A percentile compares a stretch with the other conserved stretches of the same genome.
phyloP scores from a whole-genome alignment of 2,113 vertebrate genomes.

The Prionailurus viverrinus region DNA sequence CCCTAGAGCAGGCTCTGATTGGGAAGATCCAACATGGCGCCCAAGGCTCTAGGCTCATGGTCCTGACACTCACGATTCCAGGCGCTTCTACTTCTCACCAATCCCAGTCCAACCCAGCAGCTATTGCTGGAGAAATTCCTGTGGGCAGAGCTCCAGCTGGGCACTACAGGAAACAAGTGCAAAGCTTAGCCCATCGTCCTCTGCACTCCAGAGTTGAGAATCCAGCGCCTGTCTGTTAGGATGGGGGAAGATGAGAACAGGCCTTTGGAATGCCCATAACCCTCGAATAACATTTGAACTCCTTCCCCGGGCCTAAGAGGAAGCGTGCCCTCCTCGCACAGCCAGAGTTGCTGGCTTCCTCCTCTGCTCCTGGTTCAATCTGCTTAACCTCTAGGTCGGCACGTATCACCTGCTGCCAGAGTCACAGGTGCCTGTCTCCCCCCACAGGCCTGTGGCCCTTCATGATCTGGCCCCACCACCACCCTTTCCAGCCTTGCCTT shows the following conservation, averaged over 20 bases:
- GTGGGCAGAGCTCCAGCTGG: background rate
- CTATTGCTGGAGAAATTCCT: background rate
- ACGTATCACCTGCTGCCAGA: background rate
- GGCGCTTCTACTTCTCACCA: background rate
- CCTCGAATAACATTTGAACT: background rate
- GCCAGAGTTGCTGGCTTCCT: background rate
- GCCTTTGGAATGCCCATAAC: background rate
- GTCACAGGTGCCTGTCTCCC: background rate
- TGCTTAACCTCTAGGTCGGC: background rate
- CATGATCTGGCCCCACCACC: background rate
- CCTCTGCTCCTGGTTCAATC: background rate
- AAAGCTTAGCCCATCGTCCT: background rate
- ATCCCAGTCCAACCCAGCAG: background rate
- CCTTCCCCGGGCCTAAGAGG: background rate
- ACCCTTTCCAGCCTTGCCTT: background rate
- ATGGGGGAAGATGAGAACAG: background rate
- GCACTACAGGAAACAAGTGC: fast-evolving
- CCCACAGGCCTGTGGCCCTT: fast-evolving
- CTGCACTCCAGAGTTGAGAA: background rate
- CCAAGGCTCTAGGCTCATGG: background rate
- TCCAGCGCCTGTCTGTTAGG: background rate
- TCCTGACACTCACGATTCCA: background rate
- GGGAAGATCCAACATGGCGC: background rate
- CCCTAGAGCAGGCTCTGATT: background rate
- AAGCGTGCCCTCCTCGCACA: background rate